Percentiles rank a stretch among this genome's conserved stretches.
phyloP scores from a whole-genome alignment of 1,140 invertebrate genomes.

The Brachionus rubens region DNA sequence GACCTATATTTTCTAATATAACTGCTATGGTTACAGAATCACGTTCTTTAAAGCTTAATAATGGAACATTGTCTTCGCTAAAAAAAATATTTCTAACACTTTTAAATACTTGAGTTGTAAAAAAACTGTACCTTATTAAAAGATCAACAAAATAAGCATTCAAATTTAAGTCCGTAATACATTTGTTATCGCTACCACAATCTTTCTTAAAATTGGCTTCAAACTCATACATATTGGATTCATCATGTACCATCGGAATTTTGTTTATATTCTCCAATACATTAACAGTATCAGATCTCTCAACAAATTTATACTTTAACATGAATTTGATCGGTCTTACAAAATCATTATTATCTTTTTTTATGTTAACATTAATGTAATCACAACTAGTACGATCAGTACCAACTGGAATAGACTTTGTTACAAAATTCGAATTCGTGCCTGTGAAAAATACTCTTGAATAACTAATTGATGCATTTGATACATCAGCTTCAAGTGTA shows the following conservation, averaged over 20 bases:
- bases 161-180: conserved; percentile 12
- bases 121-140: background rate
- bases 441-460: background rate
- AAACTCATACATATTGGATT: background rate
- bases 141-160: conserved; percentile 26
- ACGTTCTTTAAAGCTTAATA: conserved; percentile 42
- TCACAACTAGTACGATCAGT: no score
- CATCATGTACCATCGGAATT: conserved; percentile 24
- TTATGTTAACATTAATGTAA: background rate
- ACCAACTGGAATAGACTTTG: no score
- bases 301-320: conserved; percentile 15
- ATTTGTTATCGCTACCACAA: conserved; percentile 30
- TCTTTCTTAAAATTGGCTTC: conserved; percentile 46
- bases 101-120: background rate
- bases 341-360: conserved; percentile 43
- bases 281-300: background rate
- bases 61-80: background rate
- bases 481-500: background rate
- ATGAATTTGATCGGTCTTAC: conserved; percentile 16
- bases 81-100: background rate
- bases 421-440: background rate
- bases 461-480: background rate
- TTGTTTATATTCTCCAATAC: background rate
- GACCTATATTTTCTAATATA: background rate
- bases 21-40: conserved; percentile 34